Evolutionary conservation across 2,797 vertebrate species (phyloP).

Genomic region (Macrochelys suwanniensis): DNA sequence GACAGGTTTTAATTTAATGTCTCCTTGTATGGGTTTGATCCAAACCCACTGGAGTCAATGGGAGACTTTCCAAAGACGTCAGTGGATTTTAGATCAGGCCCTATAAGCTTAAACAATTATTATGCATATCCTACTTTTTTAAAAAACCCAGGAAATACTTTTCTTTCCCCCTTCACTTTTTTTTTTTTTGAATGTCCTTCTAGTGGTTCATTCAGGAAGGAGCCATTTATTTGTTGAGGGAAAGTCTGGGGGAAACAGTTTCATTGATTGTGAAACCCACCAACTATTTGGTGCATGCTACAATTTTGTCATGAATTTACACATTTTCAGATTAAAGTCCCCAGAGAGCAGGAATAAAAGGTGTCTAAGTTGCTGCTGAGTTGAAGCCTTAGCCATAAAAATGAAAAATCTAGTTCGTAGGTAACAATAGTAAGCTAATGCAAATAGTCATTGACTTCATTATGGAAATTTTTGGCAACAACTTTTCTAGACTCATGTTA

Average conservation of each 20-base stretch:
- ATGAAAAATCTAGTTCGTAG: slow-evolving; percentile 56
- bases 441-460: slow-evolving; percentile 70
- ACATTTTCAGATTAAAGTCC: slow-evolving; percentile 3
- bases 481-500: slow-evolving; percentile 77
- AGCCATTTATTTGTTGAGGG: background rate
- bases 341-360: slow-evolving; percentile 49
- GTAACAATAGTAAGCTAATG: slow-evolving; percentile 74
- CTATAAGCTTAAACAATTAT: background rate
- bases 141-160: background rate
- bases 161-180: background rate
- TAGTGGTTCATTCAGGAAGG: background rate
- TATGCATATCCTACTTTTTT: background rate
- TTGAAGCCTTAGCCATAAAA: slow-evolving; percentile 59
- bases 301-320: slow-evolving; percentile 17
- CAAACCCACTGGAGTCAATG: background rate
- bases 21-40: background rate
- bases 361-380: slow-evolving; percentile 48
- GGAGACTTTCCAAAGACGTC: background rate
- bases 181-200: background rate
- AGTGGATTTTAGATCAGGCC: background rate
- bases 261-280: slow-evolving; percentile 24
- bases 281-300: slow-evolving; percentile 9
- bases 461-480: slow-evolving; percentile 68
- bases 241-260: background rate
- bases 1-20: background rate